Evolutionary conservation across 2,113 vertebrate genomes (phyloP).

Genomic region (Penelope pileata): DNA sequence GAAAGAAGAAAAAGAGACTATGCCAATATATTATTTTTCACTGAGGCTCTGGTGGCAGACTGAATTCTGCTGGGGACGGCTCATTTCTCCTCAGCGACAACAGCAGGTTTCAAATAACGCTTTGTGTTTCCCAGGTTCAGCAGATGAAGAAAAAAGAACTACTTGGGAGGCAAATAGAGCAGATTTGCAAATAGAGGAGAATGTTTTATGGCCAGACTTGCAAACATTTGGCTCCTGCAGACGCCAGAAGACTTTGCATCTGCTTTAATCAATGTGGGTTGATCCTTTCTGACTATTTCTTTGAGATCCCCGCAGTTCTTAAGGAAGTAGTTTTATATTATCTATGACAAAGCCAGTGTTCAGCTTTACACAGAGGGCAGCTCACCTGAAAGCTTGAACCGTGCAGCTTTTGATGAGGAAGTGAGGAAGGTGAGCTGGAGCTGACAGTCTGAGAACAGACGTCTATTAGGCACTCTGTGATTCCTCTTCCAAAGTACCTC

Average conservation of each 20-base stretch:
- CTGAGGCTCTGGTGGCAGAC: not conserved
- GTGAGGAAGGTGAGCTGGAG: not conserved
- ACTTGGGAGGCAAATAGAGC: conserved; percentile 26
- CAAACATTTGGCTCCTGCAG: conserved; percentile 40
- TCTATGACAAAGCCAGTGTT: not conserved
- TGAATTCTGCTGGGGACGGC: conserved; percentile 1
- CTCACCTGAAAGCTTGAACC: conserved; percentile 6
- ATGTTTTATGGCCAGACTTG: conserved; percentile 42
- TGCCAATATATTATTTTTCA: not conserved
- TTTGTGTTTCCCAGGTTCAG: conserved; percentile 35
- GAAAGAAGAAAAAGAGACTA: not conserved
- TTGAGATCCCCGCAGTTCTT: not conserved
- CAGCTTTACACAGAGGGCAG: not conserved
- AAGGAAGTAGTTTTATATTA: not conserved
- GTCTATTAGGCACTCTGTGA: not conserved
- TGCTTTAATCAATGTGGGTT: conserved; percentile 32
- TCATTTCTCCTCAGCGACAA: conserved; percentile 8
- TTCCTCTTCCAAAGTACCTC: not conserved
- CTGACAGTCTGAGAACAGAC: not conserved
- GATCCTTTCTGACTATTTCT: conserved; percentile 21
- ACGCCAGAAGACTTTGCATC: conserved; percentile 19
- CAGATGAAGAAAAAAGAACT: conserved; percentile 39
- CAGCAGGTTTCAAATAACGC: conserved; percentile 34
- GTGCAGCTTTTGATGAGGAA: not conserved
- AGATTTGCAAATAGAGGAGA: conserved; percentile 55